Evolutionary conservation across 2,888 invertebrate species (phyloP), one percentile per base, ranked within the genome.

Genomic region (Eurytoma californica): DNA sequence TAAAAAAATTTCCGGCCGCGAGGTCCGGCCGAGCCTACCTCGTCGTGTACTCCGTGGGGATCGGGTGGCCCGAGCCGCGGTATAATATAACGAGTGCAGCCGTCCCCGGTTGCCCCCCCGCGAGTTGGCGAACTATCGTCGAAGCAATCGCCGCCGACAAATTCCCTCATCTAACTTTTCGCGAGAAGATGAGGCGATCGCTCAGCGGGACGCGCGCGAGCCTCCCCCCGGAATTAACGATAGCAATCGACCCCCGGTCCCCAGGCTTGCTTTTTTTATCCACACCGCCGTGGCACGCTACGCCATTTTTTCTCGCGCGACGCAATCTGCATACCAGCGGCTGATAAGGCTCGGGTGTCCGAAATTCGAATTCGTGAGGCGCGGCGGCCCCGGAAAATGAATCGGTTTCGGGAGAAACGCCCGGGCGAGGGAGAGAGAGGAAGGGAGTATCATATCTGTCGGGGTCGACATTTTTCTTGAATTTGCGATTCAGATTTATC

Each of bases 131-230:
- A 89, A 88, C 89, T 88, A 88, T 88, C 88, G 87, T 86, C 80
- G 84, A 88, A 88, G 87, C 88, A 86, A 88, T 89, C 88, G 87
- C 86, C 84, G 9, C 30, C 81, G 89, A 90, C 89, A 89, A 90
- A 90, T 90, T 90, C 87, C 88, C 90, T 89, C 90, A 88, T 89
- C 90, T 89, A 90, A 90, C 90, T 90, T 90, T 90, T 85, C 85
- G 84, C 85, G 83, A 82, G 84, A 58, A 88, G 89, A 90, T 89
- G 89, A 90, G 89, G 85, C 87, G 88, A 90, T 90, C 89, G 87
- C 87, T 90, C 90, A 89, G 63, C 30, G 88, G 63, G 78, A 18
- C 51, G 68, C 18, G 12, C 55, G n/a, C 47, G 18, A 53, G 49
- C 58, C 67, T 7, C 55, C 18, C 61, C 18, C 16, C 82, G 75